Percentiles rank a stretch among this genome's conserved stretches.
These are phyloP conservation scores for Ianthella basta DNA, from an alignment of 37 sponge, comb jelly and placozoan species.

Conservation along the genomic window DNA sequence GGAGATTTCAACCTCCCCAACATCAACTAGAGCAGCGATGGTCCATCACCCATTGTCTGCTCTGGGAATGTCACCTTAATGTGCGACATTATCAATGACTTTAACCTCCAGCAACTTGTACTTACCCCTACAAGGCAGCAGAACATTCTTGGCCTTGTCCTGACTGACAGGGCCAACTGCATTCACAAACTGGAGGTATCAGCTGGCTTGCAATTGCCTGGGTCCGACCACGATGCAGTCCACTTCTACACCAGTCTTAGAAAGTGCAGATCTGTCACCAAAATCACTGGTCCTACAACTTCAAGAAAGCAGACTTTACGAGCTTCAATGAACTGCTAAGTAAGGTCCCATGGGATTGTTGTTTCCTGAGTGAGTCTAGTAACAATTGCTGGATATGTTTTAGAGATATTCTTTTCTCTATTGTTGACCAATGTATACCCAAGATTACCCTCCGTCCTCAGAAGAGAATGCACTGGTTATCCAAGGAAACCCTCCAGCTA, in stretches of 20 bases:
- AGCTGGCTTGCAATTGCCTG: constrained; percentile 38
- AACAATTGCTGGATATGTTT: constrained; percentile 27
- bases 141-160: constrained; percentile 4
- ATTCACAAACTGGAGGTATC: constrained; percentile 9
- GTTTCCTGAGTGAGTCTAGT: neutral
- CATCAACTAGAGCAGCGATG: neutral
- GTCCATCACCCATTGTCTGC: neutral
- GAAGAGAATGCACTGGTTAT: neutral
- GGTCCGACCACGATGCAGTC: constrained; percentile 47
- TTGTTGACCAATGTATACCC: constrained; percentile 12
- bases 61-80: neutral
- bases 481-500: neutral
- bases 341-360: constrained; percentile 30
- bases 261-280: neutral
- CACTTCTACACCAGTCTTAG: neutral
- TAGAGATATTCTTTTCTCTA: constrained; percentile 24
- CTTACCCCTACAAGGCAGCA: neutral
- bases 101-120: neutral
- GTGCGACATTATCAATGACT: constrained; percentile 3
- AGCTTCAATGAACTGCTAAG: constrained; percentile 2
- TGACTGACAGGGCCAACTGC: neutral
- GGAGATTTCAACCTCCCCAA: constrained; percentile 10
- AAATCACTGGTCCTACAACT: constrained; percentile 17
- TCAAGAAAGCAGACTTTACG: constrained; percentile 38
- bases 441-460: neutral